Conservation (phyloP, 1,140 invertebrate genomes). For the Sipha flava region DNA sequence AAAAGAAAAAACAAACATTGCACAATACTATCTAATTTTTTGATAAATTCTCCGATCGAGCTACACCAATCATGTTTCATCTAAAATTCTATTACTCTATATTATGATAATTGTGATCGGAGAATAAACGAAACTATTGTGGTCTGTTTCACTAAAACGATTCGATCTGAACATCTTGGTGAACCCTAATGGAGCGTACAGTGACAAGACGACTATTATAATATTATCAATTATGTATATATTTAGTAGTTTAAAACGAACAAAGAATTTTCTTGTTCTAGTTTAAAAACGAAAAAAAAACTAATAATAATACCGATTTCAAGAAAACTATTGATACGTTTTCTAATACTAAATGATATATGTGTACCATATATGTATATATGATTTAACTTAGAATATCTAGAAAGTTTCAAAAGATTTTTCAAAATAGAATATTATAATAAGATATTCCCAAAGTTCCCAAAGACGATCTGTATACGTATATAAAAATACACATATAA, state of each 20-base stretch:
- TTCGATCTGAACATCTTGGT: not conserved
- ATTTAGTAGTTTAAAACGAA: not conserved
- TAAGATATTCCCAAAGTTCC: too few species aligned
- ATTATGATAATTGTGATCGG: not conserved
- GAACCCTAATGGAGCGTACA: slow-evolving; percentile 21
- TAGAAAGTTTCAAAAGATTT: not conserved
- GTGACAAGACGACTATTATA: slow-evolving; percentile 25
- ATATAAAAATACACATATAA: not conserved
- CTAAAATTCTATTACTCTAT: not conserved
- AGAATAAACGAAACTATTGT: not conserved
- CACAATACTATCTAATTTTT: not conserved
- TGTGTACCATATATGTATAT: not conserved
- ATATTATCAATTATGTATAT: not conserved
- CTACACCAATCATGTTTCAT: not conserved
- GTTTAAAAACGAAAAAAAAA: not conserved
- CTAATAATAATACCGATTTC: not conserved
- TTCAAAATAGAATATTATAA: too few species aligned
- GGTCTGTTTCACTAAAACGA: not conserved
- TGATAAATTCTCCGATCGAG: not conserved
- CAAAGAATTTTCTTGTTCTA: not conserved
- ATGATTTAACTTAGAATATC: not conserved
- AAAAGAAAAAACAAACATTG: too few species aligned
- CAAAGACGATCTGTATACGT: not conserved
- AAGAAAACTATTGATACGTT: not conserved
- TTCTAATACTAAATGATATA: not conserved